Conservation (phyloP, 2,797 vertebrate species). For the Pangasius mekongensis region DNA sequence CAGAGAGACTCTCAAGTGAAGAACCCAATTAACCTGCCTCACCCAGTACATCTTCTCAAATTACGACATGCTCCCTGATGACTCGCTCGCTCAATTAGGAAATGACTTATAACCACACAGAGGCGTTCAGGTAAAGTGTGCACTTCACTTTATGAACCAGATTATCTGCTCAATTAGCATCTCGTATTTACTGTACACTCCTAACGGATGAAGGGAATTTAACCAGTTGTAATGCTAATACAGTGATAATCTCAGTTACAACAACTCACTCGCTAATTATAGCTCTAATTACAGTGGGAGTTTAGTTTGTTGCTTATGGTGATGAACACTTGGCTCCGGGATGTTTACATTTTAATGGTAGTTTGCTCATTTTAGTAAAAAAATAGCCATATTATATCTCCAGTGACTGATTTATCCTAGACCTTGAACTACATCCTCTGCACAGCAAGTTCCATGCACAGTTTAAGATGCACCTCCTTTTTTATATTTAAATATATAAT, state of each 20-base stretch:
- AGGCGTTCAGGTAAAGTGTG: conserved; percentile 71
- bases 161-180: conserved; percentile 19
- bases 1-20: conserved; percentile 67
- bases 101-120: conserved; percentile 69
- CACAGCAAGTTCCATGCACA: neutral
- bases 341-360: neutral
- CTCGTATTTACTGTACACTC: neutral
- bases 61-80: conserved; percentile 74
- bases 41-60: conserved; percentile 75
- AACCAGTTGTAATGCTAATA: conserved; percentile 11
- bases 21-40: conserved; percentile 79
- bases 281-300: conserved; percentile 50
- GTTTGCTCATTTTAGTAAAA: too few species aligned
- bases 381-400: neutral
- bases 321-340: too few species aligned
- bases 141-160: conserved; percentile 52
- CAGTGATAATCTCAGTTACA: neutral
- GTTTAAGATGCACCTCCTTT: neutral
- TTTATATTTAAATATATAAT: neutral
- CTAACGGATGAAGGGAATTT: neutral
- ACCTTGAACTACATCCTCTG: neutral
- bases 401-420: neutral
- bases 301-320: conserved; percentile 43
- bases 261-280: neutral
- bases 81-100: conserved; percentile 76